These are phyloP conservation scores for Ranitomeya imitator DNA, from an alignment of 2,113 vertebrate species.

Conservation along the genomic window DNA sequence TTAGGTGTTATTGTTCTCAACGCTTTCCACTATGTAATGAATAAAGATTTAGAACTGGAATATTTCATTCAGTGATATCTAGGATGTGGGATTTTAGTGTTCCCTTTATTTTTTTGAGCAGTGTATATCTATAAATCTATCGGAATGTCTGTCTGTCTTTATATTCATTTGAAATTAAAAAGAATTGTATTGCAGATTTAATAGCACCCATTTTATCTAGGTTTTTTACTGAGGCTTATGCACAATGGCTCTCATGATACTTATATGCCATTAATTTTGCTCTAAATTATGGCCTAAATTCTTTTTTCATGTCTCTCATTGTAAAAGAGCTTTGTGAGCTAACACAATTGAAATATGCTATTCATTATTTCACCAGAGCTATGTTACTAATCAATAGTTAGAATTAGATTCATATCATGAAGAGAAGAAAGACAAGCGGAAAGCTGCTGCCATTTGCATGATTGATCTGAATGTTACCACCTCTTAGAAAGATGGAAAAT, in stretches of 20 bases:
- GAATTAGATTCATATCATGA: constrained; percentile 40
- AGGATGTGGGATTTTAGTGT: too few relatives aligned
- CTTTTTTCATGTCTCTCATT: neutral
- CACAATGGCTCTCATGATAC: neutral
- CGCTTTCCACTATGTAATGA: too few relatives aligned
- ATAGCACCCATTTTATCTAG: neutral
- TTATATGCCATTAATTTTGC: neutral
- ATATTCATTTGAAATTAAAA: neutral
- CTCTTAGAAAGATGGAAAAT: constrained; percentile 34
- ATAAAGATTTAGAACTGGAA: too few relatives aligned
- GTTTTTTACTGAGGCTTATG: neutral
- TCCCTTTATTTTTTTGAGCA: too few relatives aligned
- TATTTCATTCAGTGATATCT: too few relatives aligned
- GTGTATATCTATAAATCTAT: too few relatives aligned
- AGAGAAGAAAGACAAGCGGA: neutral
- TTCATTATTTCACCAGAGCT: constrained; percentile 27
- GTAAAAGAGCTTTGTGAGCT: neutral
- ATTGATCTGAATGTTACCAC: constrained; percentile 36
- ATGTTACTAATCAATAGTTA: constrained; percentile 46
- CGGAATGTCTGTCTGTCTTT: too few relatives aligned
- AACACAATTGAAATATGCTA: constrained; percentile 9
- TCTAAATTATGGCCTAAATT: neutral
- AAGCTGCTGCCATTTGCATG: constrained; percentile 47
- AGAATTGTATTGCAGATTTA: neutral
- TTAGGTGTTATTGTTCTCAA: too few relatives aligned